Conservation (phyloP, 1,140 invertebrate genomes). For the Lepidotrigona ventralis region DNA sequence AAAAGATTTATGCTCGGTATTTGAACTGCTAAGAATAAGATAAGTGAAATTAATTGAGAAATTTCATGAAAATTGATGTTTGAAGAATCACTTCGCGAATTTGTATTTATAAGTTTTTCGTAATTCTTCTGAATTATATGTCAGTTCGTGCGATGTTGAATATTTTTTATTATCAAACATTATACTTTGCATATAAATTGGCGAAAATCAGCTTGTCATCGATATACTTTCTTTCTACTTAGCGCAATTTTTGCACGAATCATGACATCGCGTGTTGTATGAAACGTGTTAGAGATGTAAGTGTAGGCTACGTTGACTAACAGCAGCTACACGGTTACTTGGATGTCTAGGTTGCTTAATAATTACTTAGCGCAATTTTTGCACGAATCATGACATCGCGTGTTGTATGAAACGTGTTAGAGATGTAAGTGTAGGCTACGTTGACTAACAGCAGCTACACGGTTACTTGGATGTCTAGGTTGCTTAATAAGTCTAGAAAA, state of each 20-base stretch:
- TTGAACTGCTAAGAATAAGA: neutral
- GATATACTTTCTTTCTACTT: neutral
- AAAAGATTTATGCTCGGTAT: neutral
- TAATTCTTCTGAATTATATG: neutral
- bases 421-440: neutral
- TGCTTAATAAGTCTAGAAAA: neutral
- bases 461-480: neutral
- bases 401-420: neutral
- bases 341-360: neutral
- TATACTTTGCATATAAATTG: neutral
- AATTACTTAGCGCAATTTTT: neutral
- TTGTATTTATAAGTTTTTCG: neutral
- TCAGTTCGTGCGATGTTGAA: neutral
- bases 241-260: neutral
- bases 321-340: neutral
- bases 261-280: neutral
- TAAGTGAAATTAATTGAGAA: neutral
- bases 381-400: neutral
- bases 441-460: neutral
- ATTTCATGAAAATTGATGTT: neutral
- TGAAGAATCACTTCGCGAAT: neutral
- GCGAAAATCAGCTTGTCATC: neutral
- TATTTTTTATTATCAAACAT: neutral
- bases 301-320: neutral
- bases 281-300: neutral